phyloP scores from a whole-genome alignment of 2,113 vertebrate species.

The Gallinago undulata region DNA sequence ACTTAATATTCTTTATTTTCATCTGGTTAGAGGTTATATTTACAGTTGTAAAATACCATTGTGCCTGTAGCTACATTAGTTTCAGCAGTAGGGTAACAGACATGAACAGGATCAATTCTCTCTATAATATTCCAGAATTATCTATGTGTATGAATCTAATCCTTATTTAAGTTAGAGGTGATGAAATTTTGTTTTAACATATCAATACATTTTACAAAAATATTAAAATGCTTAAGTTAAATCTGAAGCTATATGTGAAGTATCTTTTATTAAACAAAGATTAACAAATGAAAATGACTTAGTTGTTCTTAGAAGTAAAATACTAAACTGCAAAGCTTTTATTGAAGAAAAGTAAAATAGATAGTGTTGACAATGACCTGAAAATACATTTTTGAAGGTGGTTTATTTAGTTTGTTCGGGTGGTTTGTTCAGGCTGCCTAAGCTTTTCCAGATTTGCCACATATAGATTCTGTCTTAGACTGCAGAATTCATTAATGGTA shows the following conservation, averaged over 20 bases:
- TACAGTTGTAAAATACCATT: background rate
- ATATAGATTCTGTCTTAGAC: background rate
- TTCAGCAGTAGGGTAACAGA: background rate
- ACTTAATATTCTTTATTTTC: background rate
- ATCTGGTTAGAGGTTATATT: background rate
- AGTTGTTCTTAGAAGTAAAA: background rate
- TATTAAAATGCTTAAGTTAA: background rate
- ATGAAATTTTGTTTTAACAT: background rate
- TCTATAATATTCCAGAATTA: background rate
- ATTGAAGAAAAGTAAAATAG: background rate
- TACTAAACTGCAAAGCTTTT: background rate
- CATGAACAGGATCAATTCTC: background rate
- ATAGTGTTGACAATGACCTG: background rate
- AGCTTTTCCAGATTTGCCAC: background rate
- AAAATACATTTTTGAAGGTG: background rate
- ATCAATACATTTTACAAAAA: background rate
- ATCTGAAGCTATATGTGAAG: background rate
- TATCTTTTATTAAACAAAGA: background rate
- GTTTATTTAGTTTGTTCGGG: background rate
- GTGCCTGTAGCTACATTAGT: background rate
- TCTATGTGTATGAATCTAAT: background rate
- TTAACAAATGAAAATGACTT: background rate
- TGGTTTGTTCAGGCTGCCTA: background rate
- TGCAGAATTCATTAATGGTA: background rate
- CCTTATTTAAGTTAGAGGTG: background rate